Evolutionary conservation across 2,888 invertebrate genomes (phyloP).

Genomic region (Smittia aterrima): DNA sequence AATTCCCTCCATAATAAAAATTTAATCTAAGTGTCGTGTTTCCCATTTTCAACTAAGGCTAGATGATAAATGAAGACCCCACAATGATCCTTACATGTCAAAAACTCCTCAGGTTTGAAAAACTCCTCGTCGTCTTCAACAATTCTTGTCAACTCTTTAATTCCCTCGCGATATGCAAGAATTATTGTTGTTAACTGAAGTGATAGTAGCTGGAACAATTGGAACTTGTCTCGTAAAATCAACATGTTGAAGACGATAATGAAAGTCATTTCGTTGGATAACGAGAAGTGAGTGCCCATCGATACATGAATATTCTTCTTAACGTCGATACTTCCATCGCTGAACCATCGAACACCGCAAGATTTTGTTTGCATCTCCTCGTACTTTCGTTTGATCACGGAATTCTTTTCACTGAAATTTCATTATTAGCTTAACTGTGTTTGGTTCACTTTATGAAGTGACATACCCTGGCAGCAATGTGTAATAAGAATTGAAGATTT

Average conservation of each 20-base stretch:
- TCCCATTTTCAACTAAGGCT: too few relatives aligned
- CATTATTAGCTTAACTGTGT: not conserved
- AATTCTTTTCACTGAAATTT: slow-evolving; percentile 34
- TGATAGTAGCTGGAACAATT: slow-evolving; percentile 64
- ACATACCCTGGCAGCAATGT: slow-evolving; percentile 43
- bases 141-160: slow-evolving; percentile 56
- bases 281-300: slow-evolving; percentile 42
- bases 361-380: slow-evolving; percentile 39
- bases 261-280: slow-evolving; percentile 44
- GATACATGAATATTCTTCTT: slow-evolving; percentile 42
- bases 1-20: too few relatives aligned
- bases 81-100: slow-evolving; percentile 30
- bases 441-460: not conserved
- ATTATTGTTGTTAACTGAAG: slow-evolving; percentile 66
- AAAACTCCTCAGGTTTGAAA: slow-evolving; percentile 48
- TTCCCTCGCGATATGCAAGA: slow-evolving; percentile 58
- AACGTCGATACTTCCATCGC: slow-evolving; percentile 43
- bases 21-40: too few relatives aligned
- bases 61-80: too few relatives aligned
- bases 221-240: slow-evolving; percentile 61
- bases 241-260: slow-evolving; percentile 46
- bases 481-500: slow-evolving; percentile 42
- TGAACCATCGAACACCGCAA: slow-evolving; percentile 42
- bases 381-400: slow-evolving; percentile 41
- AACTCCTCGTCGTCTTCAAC: slow-evolving; percentile 55